Conservation (phyloP, 30 jellyfish, hydroid and myxozoan species). For the Clytia hemisphaerica region DNA sequence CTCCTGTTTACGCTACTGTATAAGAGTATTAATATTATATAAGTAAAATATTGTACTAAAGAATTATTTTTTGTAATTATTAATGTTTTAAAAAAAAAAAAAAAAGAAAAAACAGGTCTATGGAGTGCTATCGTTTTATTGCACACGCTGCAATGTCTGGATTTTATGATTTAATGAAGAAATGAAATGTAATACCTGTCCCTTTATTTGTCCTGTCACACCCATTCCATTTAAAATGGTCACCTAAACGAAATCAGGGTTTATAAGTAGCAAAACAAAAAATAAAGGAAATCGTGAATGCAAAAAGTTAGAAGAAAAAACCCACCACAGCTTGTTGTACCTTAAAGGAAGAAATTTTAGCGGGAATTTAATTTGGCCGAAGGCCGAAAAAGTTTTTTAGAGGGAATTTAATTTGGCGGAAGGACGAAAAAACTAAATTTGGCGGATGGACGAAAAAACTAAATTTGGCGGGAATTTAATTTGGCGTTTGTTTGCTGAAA, state of each 20-base stretch:
- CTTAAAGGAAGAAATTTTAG: conserved; percentile 46
- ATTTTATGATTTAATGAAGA: too few species aligned
- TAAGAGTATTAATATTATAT: too few species aligned
- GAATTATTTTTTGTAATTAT: too few species aligned
- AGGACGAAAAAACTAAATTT: background rate
- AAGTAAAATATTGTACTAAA: too few species aligned
- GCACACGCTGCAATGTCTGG: too few species aligned
- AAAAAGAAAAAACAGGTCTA: background rate
- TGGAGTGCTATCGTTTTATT: background rate
- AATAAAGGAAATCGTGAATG: background rate
- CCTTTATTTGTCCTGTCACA: conserved; percentile 75
- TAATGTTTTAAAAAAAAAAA: too few species aligned
- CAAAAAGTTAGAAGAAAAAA: background rate
- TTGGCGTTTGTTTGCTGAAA: too few species aligned
- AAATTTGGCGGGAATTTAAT: too few species aligned
- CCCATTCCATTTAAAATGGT: conserved; percentile 95
- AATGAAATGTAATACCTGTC: conserved; percentile 59
- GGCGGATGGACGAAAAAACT: background rate
- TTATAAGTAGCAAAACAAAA: background rate
- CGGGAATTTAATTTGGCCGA: conserved; percentile 67
- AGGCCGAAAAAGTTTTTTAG: conserved; percentile 35
- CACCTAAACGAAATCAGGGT: conserved; percentile 19
- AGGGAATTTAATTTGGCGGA: too few species aligned
- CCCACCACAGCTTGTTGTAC: too few species aligned
- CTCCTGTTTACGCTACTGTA: too few species aligned